Conservation (phyloP, 92 coral and sea anemone species). For the Phenganax stokvisi region DNA sequence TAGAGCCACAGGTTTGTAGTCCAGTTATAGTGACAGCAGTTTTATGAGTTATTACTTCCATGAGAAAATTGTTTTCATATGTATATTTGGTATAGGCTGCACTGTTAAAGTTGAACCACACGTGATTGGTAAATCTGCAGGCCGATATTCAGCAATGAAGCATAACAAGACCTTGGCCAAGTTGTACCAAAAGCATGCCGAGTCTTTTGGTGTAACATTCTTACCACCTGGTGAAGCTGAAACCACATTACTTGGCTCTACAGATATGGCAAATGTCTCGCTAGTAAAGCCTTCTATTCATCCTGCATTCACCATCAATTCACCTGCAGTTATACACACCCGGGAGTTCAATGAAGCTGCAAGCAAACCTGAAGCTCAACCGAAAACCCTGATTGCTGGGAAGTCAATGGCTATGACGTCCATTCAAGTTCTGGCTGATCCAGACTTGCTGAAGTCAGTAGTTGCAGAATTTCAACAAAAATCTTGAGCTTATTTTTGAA, state of each 20-base stretch:
- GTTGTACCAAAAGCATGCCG: conserved; percentile 76
- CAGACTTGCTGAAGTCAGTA: conserved; percentile 42
- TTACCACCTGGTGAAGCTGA: conserved; percentile 39
- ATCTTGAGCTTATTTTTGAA: neutral
- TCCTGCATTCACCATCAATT: conserved; percentile 47
- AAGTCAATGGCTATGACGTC: conserved; percentile 56
- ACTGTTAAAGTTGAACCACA: conserved; percentile 52
- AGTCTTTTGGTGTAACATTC: conserved; percentile 66
- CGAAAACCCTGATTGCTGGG: conserved; percentile 46
- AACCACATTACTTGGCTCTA: conserved; percentile 45
- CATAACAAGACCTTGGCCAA: conserved; percentile 64
- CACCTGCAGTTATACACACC: conserved; percentile 47
- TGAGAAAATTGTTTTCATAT: neutral
- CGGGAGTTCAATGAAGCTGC: conserved; percentile 48
- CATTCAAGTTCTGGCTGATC: conserved; percentile 44
- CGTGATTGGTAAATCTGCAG: neutral
- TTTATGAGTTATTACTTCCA: neutral
- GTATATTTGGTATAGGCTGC: conserved; percentile 56
- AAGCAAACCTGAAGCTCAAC: conserved; percentile 41
- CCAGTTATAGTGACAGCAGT: neutral
- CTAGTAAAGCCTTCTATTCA: conserved; percentile 49
- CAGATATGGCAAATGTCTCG: conserved; percentile 57
- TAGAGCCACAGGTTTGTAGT: conserved; percentile 53
- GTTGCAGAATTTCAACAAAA: conserved; percentile 34
- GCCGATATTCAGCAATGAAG: conserved; percentile 50